Evolutionary conservation across 2,888 invertebrate species (phyloP).

Genomic region (Agonopterix alstromeriana): DNA sequence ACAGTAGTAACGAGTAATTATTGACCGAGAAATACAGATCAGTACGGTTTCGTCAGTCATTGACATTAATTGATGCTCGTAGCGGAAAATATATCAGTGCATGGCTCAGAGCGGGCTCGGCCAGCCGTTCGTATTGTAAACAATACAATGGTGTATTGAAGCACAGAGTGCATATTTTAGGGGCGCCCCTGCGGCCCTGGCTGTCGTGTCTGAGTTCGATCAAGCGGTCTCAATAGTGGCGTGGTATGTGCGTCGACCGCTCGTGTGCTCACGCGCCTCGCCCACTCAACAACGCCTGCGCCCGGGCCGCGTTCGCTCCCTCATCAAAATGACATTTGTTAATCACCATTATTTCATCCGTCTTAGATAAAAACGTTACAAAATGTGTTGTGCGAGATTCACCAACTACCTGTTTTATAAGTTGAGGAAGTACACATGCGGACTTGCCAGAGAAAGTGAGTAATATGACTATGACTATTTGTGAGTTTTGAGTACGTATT

Average conservation of each 20-base stretch:
- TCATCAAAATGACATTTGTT: slow-evolving; percentile 52
- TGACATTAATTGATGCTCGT: slow-evolving; percentile 59
- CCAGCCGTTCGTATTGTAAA: too few relatives aligned
- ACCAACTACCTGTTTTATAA: slow-evolving; percentile 65
- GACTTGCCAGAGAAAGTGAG: slow-evolving; percentile 69
- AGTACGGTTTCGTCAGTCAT: slow-evolving; percentile 61
- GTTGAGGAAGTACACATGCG: slow-evolving; percentile 71
- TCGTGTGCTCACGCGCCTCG: slow-evolving; percentile 22
- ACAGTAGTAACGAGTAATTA: slow-evolving; percentile 35
- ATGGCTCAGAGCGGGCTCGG: slow-evolving; percentile 30
- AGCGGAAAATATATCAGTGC: slow-evolving; percentile 60
- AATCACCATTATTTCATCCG: slow-evolving; percentile 7
- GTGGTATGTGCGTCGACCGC: slow-evolving; percentile 56
- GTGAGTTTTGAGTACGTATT: neutral
- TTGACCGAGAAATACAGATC: slow-evolving; percentile 46
- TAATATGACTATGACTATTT: too few relatives aligned
- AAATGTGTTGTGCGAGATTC: slow-evolving; percentile 66
- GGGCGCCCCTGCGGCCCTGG: slow-evolving; percentile 27
- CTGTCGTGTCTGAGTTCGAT: slow-evolving; percentile 2
- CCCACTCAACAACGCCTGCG: neutral
- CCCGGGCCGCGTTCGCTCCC: slow-evolving; percentile 23
- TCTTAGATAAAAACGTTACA: slow-evolving; percentile 14
- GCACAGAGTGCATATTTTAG: slow-evolving; percentile 34
- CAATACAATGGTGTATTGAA: neutral
- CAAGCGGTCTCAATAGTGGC: slow-evolving; percentile 37